Evolutionary conservation across 2,113 vertebrate genomes (phyloP), one percentile per base, ranked within the genome.

Genomic region (Paedocypris sp.): DNA sequence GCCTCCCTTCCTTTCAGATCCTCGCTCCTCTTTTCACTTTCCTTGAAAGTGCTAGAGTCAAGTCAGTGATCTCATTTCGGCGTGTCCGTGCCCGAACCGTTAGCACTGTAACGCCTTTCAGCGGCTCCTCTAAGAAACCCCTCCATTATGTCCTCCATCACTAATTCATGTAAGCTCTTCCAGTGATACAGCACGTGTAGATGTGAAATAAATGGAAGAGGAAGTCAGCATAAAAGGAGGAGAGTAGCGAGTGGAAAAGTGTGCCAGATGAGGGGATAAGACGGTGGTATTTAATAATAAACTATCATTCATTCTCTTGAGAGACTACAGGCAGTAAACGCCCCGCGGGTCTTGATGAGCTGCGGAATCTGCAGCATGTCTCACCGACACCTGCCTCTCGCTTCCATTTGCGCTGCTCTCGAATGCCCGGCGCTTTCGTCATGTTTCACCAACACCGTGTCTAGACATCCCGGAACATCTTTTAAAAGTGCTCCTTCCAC

Each of bases 141-240:
- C 72, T 73, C 78, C 76, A 77, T 77, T 77, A 77, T 79, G 73
- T 72, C 62, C 57, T 67, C 57, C 47, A 71, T 82, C 62, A 73
- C 70, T 83, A 77, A 82, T 80, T 80, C 70, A 83, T 79, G 53
- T 32, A 20, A 49, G 39, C 78, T 80, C 39, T 79, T 79, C 80
- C 77, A 83, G 80, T 80, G 68, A 82, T 77, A 64, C 45, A 62
- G 71, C 60, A 72, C 6, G n/a, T 41, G 58, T 22, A 8, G 42
- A 60, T 67, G 64, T 61, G 54, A 45, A 52, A 57, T 42, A 64
- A 50, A 56, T 58, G 66, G 53, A 69, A 66, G 23, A 47, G 66
- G 31, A 41, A 47, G 35, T 54, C 19, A 48, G 47, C n/a, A 7
- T 31, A 26, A 13, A 51, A 67, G 66, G 50, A 12, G 18, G 39